Conservation (phyloP, 2,113 vertebrate genomes). For the Oryctolagus cuniculus region DNA sequence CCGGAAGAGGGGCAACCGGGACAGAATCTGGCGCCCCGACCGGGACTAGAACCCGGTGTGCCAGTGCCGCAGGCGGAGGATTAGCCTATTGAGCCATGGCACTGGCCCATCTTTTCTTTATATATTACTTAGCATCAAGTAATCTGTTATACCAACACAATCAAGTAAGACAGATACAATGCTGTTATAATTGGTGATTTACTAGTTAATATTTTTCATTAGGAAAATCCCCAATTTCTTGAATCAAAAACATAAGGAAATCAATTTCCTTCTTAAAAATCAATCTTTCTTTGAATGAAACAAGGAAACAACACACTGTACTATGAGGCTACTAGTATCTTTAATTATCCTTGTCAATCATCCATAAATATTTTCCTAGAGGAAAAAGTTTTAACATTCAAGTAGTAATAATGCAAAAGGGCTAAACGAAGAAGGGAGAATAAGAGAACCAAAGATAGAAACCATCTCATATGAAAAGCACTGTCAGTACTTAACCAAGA, state of each 20-base stretch:
- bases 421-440: background rate
- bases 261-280: slow-evolving; percentile 42
- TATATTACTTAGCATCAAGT: background rate
- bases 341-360: slow-evolving; percentile 46
- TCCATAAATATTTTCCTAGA: slow-evolving; percentile 37
- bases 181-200: slow-evolving; percentile 38
- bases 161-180: background rate
- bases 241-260: slow-evolving; percentile 43
- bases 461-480: background rate
- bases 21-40: too few species aligned
- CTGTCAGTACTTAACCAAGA: background rate
- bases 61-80: too few species aligned
- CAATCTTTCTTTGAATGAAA: background rate
- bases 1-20: too few species aligned
- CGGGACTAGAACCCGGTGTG: too few species aligned
- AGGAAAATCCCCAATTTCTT: slow-evolving; percentile 43
- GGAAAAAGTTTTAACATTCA: slow-evolving; percentile 43
- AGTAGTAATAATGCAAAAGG: background rate
- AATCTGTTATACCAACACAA: background rate
- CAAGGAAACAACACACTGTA: background rate
- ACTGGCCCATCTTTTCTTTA: too few species aligned
- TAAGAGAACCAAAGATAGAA: slow-evolving; percentile 17
- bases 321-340: background rate
- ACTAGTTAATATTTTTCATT: background rate
- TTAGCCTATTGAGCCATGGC: too few species aligned